Evolutionary conservation across 1,140 invertebrate genomes (phyloP), one percentile per base, ranked within the genome.

Genomic region (Ips typographus): DNA sequence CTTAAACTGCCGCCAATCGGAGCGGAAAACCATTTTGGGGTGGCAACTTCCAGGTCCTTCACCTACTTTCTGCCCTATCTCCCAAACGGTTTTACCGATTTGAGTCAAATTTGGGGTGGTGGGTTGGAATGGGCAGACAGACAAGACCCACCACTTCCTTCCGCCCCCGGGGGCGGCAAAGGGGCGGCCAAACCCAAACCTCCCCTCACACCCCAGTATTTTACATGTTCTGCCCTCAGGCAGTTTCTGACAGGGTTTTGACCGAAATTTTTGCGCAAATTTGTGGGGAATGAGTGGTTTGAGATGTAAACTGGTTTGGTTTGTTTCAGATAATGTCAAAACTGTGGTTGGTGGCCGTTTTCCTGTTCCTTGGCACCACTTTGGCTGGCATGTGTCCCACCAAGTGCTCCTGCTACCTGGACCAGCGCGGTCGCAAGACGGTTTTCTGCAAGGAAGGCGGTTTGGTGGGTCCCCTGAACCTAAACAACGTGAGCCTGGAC

Each of bases 381-480:
- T 84, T 69, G 60, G 76, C 65, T 1, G 22, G 22, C 22, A 56
- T 81, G 82, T 77, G 81, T 80, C 65, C 78, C 74, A 70, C 71
- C 41, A 60, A 76, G 71, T 79, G 78, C 71, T 59, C 75, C 52
- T 79, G 75, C 43, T 71, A 76, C 70, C 68, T 76, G 53, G 77
- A 78, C 69, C 38, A 53, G 41, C 74, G 75, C 59, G 76, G 77
- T 7, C 61, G 77, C 68, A 77, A 74, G 38, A 70, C 73, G 22
- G 75, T 78, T n/a, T 37, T 71, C 0, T 89, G 86, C 73, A 79
- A 82, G 62, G 72, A 82, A 66, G 90, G 90, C 5, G 85, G 86
- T 42, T 83, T 91, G 80, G 82, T 79, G 52, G 80, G 82, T 38
- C 78, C 83, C 2, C 82, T 91, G 47, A 88, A 89, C 5, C 80